A percentile compares a stretch with the other conserved stretches of the same genome.
Evolutionary conservation across 2,113 vertebrate genomes (phyloP).

Genomic region (Callipepla californica): DNA sequence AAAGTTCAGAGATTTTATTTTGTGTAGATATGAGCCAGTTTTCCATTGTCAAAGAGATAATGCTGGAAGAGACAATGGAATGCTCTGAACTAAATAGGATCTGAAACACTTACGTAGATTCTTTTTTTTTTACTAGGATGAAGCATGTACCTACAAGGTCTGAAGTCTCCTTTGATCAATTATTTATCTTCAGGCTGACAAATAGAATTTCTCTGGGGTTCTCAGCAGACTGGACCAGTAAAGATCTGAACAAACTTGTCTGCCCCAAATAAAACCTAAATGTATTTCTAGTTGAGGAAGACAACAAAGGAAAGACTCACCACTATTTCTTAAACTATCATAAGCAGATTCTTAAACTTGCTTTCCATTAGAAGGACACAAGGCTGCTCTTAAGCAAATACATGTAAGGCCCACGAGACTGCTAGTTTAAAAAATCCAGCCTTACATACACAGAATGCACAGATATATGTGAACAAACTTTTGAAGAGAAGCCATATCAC

Average conservation of each 20-base stretch:
- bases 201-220: background rate
- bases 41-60: background rate
- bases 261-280: background rate
- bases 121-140: background rate
- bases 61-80: background rate
- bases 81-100: background rate
- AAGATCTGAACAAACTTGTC: background rate
- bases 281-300: background rate
- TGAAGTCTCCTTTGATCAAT: background rate
- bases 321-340: background rate
- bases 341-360: background rate
- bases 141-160: background rate
- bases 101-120: fast-evolving
- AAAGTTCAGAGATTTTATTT: background rate
- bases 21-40: background rate
- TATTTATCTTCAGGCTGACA: background rate
- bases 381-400: fast-evolving
- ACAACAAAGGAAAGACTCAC: background rate
- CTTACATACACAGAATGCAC: fast-evolving
- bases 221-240: background rate
- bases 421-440: background rate
- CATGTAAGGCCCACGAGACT: background rate
- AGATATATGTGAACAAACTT: background rate
- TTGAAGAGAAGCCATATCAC: background rate
- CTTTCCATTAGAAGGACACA: background rate